Base-by-base conservation (phyloP, 2,888 invertebrate genomes). In the Nomada fabriciana region DNA sequence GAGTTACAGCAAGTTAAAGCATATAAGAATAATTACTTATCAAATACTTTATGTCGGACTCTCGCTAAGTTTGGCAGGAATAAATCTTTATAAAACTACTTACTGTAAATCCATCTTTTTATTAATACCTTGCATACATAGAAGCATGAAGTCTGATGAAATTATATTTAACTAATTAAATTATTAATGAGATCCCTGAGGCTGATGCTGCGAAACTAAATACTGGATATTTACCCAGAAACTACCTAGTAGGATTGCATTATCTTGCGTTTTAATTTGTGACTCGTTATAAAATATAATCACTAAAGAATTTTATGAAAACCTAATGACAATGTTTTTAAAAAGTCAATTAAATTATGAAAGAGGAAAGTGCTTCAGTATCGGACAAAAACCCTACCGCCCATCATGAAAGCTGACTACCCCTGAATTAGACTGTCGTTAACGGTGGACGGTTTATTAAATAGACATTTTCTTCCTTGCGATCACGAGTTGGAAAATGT, bases 61-160 rank as follows among this genome's bases (percentile, higher is more conserved):
- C 25, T 25, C 23, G 55, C 55, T 23, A 57, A 57, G 55, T 57
- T 57, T 57, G 55, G 25, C 55, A 57, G 13, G 13, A 11, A 57
- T 57, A 57, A 57, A 25, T 57, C 13, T 57, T 57, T 57, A 57
- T 25, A 23, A 57, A 57, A 25, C 23, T 25, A 57, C 55, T 57
- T 57, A 57, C 43, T 43, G 43, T 43, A 57, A 57, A 57, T 57
- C 25, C 25, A 23, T 57, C 55, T 57, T 57, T 23, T 57, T 57
- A 23, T 13, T 23, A 9, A 11, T 57, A 57, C 55, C 25, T 11
- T 25, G 55, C 55, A 57, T 57, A 25, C 10, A 13, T 57, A 57
- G 55, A 57, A 57, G 20, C 55, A 23, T 23, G 23, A 57, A 57
- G 23, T 57, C 55, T 57, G 55, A 57, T 25, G 25, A 57, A 57